Evolutionary conservation across 2,888 invertebrate genomes (phyloP).

Genomic region (Caenorhabditis macrosperma): DNA sequence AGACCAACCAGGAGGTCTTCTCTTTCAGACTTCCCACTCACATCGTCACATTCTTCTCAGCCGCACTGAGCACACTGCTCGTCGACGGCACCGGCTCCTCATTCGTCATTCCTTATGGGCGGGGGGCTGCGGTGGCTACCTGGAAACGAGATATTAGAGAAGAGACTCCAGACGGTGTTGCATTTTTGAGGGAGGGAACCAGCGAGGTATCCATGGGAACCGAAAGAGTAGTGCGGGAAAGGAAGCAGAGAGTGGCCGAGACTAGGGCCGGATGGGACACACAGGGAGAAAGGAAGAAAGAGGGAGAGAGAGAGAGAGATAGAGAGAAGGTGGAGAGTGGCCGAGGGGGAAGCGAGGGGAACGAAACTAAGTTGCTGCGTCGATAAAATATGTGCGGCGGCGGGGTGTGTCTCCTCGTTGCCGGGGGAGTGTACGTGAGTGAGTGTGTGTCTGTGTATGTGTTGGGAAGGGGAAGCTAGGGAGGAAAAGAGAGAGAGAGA

Average conservation of each 20-base stretch:
- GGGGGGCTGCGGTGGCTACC: neutral
- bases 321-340: constrained; percentile 34
- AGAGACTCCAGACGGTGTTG: constrained; percentile 38
- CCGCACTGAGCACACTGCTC: constrained; percentile 48
- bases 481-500: constrained; percentile 14
- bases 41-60: constrained; percentile 41
- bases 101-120: constrained; percentile 42
- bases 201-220: constrained; percentile 45
- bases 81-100: constrained; percentile 53
- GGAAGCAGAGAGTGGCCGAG: neutral
- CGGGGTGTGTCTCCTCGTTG: constrained; percentile 44
- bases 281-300: neutral
- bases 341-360: constrained; percentile 25
- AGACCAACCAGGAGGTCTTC: neutral
- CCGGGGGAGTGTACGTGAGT: constrained; percentile 47
- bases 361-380: constrained; percentile 54
- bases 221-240: neutral
- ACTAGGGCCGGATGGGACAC: neutral
- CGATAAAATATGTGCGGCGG: constrained; percentile 60
- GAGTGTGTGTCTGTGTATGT: constrained; percentile 30
- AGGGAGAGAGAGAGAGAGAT: neutral
- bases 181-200: neutral
- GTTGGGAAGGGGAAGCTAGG: constrained; percentile 13
- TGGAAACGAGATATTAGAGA: constrained; percentile 19
- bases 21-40: constrained; percentile 7